Conservation (phyloP, 2,888 invertebrate species). For the Ganaspis brasiliensis region DNA sequence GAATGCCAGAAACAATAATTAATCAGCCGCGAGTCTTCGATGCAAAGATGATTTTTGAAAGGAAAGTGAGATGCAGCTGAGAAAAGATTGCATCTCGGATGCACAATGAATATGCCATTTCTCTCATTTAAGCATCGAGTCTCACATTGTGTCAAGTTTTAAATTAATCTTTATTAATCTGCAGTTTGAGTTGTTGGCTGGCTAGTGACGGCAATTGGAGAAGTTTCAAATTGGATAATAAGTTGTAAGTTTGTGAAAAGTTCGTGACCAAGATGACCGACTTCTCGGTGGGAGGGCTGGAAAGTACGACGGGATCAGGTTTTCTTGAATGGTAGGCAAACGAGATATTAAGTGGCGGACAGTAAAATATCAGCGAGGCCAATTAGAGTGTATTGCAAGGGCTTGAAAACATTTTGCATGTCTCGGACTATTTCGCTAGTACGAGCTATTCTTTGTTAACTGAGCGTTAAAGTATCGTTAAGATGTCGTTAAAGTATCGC, state of each 20-base stretch:
- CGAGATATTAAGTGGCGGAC: slow-evolving; percentile 68
- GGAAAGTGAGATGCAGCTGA: slow-evolving; percentile 28
- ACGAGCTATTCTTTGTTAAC: slow-evolving; percentile 55
- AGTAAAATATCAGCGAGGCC: slow-evolving; percentile 65
- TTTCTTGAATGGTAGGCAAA: slow-evolving; percentile 55
- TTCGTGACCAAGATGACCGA: slow-evolving; percentile 5
- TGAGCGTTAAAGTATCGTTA: slow-evolving; percentile 69
- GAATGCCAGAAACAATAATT: slow-evolving; percentile 39
- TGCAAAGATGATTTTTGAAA: slow-evolving; percentile 3
- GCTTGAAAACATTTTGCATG: slow-evolving; percentile 44
- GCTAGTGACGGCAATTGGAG: not conserved
- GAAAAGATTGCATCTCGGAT: slow-evolving; percentile 7
- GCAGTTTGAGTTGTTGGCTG: not conserved
- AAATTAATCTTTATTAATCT: slow-evolving; percentile 39
- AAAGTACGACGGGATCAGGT: slow-evolving; percentile 6
- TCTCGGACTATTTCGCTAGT: slow-evolving; percentile 30
- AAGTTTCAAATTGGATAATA: slow-evolving; percentile 21
- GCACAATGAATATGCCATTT: not conserved
- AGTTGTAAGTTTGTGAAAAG: slow-evolving; percentile 8
- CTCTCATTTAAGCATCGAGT: not conserved
- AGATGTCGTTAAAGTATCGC: slow-evolving; percentile 67
- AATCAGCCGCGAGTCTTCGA: slow-evolving; percentile 18
- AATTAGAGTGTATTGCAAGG: slow-evolving; percentile 61
- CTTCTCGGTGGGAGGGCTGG: slow-evolving; percentile 24
- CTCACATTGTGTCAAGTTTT: not conserved